phyloP scores from a whole-genome alignment of 2,113 vertebrate genomes.

The Bufo gargarizans region DNA sequence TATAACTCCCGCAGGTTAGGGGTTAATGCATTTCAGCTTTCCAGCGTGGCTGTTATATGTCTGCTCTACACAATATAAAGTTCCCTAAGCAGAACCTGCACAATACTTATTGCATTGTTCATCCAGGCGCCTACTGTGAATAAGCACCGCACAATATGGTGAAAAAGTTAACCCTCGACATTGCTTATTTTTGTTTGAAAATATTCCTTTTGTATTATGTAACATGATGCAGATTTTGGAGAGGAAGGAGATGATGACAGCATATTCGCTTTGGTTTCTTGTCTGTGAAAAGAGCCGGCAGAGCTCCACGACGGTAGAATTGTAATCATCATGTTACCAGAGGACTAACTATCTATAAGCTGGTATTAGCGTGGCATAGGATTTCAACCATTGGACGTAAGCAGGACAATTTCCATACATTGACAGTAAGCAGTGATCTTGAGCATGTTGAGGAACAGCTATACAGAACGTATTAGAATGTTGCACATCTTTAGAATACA shows the following conservation, averaged over 20 bases:
- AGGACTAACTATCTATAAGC: no score
- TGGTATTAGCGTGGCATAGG: no score
- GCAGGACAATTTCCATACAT: no score
- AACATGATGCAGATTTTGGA: not conserved
- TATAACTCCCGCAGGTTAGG: constrained; percentile 17
- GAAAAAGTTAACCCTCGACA: constrained; percentile 14
- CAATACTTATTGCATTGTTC: constrained; percentile 9
- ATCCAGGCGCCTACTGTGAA: constrained; percentile 21
- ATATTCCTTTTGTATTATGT: not conserved
- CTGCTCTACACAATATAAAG: constrained; percentile 29
- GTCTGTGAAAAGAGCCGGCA: not conserved
- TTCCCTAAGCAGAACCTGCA: not conserved
- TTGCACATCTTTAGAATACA: no score
- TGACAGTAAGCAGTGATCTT: no score
- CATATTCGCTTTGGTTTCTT: not conserved
- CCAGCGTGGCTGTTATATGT: not conserved
- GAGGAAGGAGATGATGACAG: not conserved
- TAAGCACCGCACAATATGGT: not conserved
- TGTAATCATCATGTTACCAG: no score
- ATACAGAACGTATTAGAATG: no score
- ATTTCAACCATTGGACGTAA: no score
- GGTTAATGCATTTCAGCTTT: constrained; percentile 42
- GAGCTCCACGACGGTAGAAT: not conserved
- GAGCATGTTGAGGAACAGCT: no score
- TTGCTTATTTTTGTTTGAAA: not conserved